A percentile compares a stretch with the other conserved stretches of the same genome.
Evolutionary conservation across 2,888 invertebrate species (phyloP).

Genomic region (Eupithecia centaureata): DNA sequence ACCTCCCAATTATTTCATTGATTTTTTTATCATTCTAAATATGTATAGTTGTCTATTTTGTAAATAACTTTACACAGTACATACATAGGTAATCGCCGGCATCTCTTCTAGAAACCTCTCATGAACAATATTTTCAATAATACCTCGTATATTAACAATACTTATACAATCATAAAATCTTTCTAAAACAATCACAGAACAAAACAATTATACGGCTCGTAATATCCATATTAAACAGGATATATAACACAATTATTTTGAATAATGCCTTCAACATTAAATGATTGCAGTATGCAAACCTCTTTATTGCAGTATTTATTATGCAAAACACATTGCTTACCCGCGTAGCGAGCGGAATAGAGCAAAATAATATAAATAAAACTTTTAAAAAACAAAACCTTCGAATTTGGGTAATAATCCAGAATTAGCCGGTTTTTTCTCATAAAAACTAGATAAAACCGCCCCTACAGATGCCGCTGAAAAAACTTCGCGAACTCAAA

Average conservation of each 20-base stretch:
- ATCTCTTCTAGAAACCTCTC: too few relatives aligned
- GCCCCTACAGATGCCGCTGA: conserved; percentile 8
- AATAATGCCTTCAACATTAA: neutral
- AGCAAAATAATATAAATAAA: neutral
- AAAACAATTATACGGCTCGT: neutral
- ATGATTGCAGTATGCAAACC: conserved; percentile 9
- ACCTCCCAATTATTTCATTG: neutral
- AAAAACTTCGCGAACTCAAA: conserved; percentile 9
- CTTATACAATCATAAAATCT: neutral
- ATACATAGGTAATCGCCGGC: too few relatives aligned
- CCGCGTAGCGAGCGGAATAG: neutral
- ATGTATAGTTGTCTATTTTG: neutral
- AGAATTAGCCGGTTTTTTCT: conserved; percentile 13
- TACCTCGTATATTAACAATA: neutral
- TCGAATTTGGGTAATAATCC: neutral
- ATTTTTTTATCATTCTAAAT: neutral
- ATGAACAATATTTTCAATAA: neutral
- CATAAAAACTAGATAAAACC: conserved; percentile 13
- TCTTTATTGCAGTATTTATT: conserved; percentile 7
- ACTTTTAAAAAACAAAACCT: conserved; percentile 3
- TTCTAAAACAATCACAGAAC: neutral
- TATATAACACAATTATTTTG: conserved; percentile 5
- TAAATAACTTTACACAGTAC: too few relatives aligned
- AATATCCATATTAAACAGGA: conserved; percentile 3
- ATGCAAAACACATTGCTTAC: conserved; percentile 2